Evolutionary conservation across 2,113 vertebrate species (phyloP), one percentile per base, ranked within the genome.

Genomic region (Cervus canadensis): DNA sequence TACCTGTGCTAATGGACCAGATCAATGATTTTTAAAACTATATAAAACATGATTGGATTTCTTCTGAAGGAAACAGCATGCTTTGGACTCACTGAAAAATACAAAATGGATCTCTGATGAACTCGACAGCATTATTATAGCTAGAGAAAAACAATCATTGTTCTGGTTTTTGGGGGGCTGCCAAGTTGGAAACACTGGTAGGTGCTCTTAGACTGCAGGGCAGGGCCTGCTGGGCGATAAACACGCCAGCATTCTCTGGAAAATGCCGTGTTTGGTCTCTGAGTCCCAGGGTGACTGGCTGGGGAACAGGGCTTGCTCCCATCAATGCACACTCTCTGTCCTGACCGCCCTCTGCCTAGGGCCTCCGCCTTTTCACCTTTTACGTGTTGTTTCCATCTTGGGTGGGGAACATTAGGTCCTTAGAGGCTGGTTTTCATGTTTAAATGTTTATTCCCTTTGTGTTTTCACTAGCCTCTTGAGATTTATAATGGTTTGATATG

Each of bases 111-210:
- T 92, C 85, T 83, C 89, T 95, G 96, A 95, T 96, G 96, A 96
- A 87, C 95, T 82, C 64, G 82, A 97, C 88, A 87, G 91, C 95
- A 81, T 96, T 74, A 64, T 92, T 89, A 74, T 21, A 45, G 54
- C 79, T 59, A 91, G 95, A 97, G 90, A 97, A 96, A 97, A 98
- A 90, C 92, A 9, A 81, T 82, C 91, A 97, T 98, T 97, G 97
- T 98, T 97, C 88, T 81, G 57, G 33, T 48, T 30, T 3, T 60
- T 98, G 97, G 94, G 94, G 67, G 54, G 3, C 43, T 60, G 97
- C 96, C 98, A 97, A 96, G 56, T 62, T 94, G 76, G 96, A 89
- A 95, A 79, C 28, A 30, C 79, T 88, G 74, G 76, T 71, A 87
- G 95, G 56, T 90, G 59, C 91, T 67, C 71, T 88, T 45, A n/a